These are phyloP conservation scores for Homalodisca vitripennis DNA, from an alignment of 1,140 invertebrate species.

Conservation along the genomic window DNA sequence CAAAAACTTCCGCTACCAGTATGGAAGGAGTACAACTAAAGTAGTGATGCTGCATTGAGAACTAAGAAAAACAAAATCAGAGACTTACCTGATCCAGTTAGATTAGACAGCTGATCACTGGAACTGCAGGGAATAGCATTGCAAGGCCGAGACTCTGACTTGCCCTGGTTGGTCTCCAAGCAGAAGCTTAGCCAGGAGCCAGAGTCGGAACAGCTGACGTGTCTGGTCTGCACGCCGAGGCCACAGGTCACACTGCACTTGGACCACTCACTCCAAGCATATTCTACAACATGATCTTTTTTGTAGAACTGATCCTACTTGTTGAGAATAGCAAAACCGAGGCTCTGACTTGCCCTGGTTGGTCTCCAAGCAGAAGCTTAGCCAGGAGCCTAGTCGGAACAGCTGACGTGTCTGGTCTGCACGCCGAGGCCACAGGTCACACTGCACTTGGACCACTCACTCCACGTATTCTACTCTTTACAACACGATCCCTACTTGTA, in stretches of 20 bases:
- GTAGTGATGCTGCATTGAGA: too few species aligned
- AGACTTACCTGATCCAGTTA: too few species aligned
- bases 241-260: constrained; percentile 42
- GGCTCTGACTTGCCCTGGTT: constrained; percentile 38
- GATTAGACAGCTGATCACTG: too few species aligned
- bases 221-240: constrained; percentile 38
- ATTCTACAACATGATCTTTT: too few species aligned
- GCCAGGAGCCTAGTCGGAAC: constrained; percentile 35
- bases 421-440: constrained; percentile 40
- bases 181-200: constrained; percentile 37
- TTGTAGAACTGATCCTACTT: too few species aligned
- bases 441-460: constrained; percentile 41
- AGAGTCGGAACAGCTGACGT: constrained; percentile 38
- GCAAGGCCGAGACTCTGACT: constrained; percentile 39
- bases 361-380: constrained; percentile 39
- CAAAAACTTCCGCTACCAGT: too few species aligned
- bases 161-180: constrained; percentile 37
- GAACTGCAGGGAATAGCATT: constrained; percentile 31
- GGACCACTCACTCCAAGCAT: constrained; percentile 42
- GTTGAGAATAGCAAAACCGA: constrained; percentile 37
- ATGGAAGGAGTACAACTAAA: too few species aligned
- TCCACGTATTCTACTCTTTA: constrained; percentile 42
- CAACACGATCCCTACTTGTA: too few species aligned
- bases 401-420: constrained; percentile 39
- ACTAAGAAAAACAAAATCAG: too few species aligned